Evolutionary conservation across 2,797 vertebrate genomes (phyloP).

Genomic region (Glyptemys insculpta): DNA sequence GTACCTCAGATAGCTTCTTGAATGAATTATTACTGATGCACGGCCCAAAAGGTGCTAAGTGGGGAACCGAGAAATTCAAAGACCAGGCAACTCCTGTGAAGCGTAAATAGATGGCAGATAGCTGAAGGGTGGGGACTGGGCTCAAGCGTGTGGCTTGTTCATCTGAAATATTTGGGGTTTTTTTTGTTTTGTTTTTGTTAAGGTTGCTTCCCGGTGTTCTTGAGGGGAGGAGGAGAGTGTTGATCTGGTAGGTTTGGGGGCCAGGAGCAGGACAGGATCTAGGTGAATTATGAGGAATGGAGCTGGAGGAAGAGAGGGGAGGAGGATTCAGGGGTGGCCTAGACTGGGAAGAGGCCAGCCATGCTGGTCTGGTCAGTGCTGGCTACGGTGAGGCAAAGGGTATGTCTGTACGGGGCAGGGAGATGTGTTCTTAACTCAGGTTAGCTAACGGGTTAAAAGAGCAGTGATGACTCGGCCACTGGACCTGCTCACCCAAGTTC

Average conservation of each 20-base stretch:
- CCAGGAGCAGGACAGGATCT: not conserved
- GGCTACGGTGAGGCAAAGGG: too few relatives aligned
- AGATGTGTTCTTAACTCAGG: too few relatives aligned
- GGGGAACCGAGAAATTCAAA: not conserved
- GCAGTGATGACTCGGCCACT: not conserved
- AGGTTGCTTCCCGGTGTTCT: not conserved
- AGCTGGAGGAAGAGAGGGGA: too few relatives aligned
- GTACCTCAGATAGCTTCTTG: not conserved
- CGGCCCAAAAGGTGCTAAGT: too few relatives aligned
- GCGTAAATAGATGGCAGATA: not conserved
- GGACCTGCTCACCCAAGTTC: too few relatives aligned
- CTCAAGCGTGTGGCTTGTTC: too few relatives aligned
- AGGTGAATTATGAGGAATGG: not conserved
- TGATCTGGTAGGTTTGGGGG: not conserved
- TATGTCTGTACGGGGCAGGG: too few relatives aligned
- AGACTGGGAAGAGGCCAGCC: too few relatives aligned
- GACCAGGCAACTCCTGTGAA: not conserved
- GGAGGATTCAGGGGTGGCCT: too few relatives aligned
- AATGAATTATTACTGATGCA: not conserved
- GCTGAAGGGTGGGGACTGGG: not conserved
- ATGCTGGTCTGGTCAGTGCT: too few relatives aligned
- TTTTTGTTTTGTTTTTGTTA: not conserved
- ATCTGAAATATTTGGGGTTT: not conserved
- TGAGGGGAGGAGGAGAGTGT: not conserved
- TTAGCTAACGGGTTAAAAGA: not conserved